Conservation (phyloP, 1,140 invertebrate species). For the Cotesia vestalis region DNA sequence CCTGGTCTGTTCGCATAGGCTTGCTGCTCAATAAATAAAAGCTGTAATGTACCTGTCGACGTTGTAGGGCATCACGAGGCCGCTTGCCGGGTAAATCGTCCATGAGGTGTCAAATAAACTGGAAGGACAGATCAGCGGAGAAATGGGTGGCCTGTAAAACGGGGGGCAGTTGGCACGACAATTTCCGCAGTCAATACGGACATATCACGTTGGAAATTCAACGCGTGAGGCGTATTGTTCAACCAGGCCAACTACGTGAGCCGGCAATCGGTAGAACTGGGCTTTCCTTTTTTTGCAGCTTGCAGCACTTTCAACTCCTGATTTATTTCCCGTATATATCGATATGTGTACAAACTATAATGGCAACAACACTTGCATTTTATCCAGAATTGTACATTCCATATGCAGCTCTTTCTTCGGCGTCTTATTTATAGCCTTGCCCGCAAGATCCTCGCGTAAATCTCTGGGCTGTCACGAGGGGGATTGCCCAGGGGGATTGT, state of each 20-base stretch:
- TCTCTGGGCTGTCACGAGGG: constrained; percentile 32
- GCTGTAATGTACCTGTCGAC: constrained; percentile 4
- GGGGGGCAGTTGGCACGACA: constrained; percentile 14
- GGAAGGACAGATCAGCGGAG: neutral
- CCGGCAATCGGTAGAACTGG: neutral
- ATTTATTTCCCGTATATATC: constrained; percentile 2
- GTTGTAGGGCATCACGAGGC: neutral
- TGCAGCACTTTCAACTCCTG: neutral
- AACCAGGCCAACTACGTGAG: constrained; percentile 35
- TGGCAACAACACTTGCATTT: neutral
- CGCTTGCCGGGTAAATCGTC: neutral
- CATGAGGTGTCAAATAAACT: neutral
- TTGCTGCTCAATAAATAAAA: constrained; percentile 32
- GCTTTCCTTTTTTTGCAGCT: neutral
- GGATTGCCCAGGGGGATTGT: constrained; percentile 35
- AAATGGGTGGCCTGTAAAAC: neutral
- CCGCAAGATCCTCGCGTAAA: constrained; percentile 29
- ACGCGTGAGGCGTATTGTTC: constrained; percentile 34
- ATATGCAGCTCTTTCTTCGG: neutral
- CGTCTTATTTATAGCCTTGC: constrained; percentile 28
- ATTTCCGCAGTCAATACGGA: constrained; percentile 37
- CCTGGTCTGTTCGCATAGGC: constrained; percentile 19
- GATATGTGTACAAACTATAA: too few relatives aligned
- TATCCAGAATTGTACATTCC: neutral
- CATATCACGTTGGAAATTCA: constrained; percentile 35